Evolutionary conservation across 2,888 invertebrate genomes (phyloP).

Genomic region (Eupithecia subumbrata): DNA sequence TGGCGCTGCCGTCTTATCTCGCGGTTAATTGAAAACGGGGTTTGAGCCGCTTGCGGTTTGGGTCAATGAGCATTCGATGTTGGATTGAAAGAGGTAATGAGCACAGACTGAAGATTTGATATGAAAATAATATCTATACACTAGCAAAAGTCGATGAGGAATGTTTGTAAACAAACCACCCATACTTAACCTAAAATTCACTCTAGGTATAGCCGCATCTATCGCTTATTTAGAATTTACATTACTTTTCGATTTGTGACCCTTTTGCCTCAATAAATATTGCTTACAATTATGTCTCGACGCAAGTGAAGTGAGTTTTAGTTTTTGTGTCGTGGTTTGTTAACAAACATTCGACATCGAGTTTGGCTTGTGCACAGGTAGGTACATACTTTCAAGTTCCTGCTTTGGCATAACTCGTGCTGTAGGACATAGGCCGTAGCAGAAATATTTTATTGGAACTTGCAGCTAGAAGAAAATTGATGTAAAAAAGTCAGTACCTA

Average conservation of each 20-base stretch:
- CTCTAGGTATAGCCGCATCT: too few species aligned
- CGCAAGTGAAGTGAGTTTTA: too few species aligned
- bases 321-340: too few species aligned
- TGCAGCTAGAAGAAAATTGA: not conserved
- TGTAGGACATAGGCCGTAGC: not conserved
- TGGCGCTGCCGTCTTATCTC: conserved; percentile 48
- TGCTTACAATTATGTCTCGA: too few species aligned
- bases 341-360: too few species aligned
- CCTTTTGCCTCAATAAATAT: too few species aligned
- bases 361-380: not conserved
- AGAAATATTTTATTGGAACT: not conserved
- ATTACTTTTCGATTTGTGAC: too few species aligned
- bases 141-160: too few species aligned
- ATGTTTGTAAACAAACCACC: too few species aligned
- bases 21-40: conserved; percentile 40
- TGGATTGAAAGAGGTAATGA: conserved; percentile 6
- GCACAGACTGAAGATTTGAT: not conserved
- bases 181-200: too few species aligned
- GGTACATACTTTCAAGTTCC: not conserved
- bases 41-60: conserved; percentile 23
- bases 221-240: too few species aligned
- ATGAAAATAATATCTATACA: not conserved
- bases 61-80: conserved; percentile 17
- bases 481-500: not conserved
- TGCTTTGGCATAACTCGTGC: not conserved